phyloP scores from a whole-genome alignment of 2,797 vertebrate species.

The Rhabdophis nuchalis region DNA sequence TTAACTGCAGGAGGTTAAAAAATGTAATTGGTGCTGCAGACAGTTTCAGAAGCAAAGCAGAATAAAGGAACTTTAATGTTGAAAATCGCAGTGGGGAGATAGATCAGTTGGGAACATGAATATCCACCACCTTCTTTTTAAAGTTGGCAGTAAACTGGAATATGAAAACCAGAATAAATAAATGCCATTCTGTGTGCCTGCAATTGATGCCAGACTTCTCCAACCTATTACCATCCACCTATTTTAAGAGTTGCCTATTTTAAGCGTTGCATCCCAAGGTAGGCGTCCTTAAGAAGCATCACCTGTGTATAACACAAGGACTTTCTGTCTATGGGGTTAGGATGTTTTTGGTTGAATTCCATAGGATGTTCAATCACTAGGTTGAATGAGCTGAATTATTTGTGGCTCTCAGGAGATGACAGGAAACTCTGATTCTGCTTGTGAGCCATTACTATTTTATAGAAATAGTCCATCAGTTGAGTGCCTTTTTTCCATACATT shows the following conservation, averaged over 20 bases:
- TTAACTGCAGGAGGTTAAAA: background rate
- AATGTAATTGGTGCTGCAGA: background rate
- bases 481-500: slow-evolving; percentile 46
- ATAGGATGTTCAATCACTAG: background rate
- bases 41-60: background rate
- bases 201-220: background rate
- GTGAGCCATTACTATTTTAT: slow-evolving; percentile 61
- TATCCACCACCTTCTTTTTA: background rate
- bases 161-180: background rate
- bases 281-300: background rate
- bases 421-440: slow-evolving; percentile 53
- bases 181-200: background rate
- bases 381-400: slow-evolving; percentile 57
- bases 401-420: slow-evolving; percentile 53
- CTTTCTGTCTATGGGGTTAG: background rate
- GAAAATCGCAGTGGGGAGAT: background rate
- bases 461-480: slow-evolving; percentile 46
- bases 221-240: background rate
- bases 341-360: background rate
- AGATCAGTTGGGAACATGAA: background rate
- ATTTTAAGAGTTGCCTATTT: background rate
- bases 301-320: background rate
- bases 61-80: no score
- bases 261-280: background rate
- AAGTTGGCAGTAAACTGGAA: background rate